Evolutionary conservation across 1,140 invertebrate species (phyloP).

Genomic region (Notospermus geniculatus): DNA sequence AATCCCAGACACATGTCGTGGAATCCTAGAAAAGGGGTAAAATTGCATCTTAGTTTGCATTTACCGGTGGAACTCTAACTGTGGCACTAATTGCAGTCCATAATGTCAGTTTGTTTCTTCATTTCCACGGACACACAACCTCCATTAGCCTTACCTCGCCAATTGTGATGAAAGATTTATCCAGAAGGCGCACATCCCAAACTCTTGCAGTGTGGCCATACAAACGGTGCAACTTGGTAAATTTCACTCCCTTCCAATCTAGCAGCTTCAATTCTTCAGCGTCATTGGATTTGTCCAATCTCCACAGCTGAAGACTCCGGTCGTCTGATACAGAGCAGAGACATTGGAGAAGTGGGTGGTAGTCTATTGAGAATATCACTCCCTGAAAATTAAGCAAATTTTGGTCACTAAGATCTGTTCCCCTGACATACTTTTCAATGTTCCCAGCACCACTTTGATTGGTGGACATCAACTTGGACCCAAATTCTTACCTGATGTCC

Average conservation of each 20-base stretch:
- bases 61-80: too few relatives aligned
- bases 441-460: too few relatives aligned
- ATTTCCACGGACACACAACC: too few relatives aligned
- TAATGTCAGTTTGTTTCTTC: too few relatives aligned
- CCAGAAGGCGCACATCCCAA: conserved; percentile 65
- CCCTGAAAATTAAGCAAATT: conserved; percentile 61
- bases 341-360: conserved; percentile 48
- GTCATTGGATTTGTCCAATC: conserved; percentile 36
- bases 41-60: too few relatives aligned
- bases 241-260: conserved; percentile 61
- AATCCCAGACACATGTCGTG: conserved; percentile 68
- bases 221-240: conserved; percentile 62
- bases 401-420: too few relatives aligned
- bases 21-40: conserved; percentile 61
- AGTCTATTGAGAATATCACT: conserved; percentile 69
- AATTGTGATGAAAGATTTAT: conserved; percentile 50
- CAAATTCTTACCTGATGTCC: neutral
- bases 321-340: conserved; percentile 73
- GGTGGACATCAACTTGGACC: too few relatives aligned
- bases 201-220: conserved; percentile 77
- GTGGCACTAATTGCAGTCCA: too few relatives aligned
- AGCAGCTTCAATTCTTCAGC: conserved; percentile 26
- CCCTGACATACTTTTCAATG: too few relatives aligned
- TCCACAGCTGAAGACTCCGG: conserved; percentile 68
- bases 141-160: conserved; percentile 52